Evolutionary conservation across 2,113 vertebrate species (phyloP).

Genomic region (Rutilus rutilus): DNA sequence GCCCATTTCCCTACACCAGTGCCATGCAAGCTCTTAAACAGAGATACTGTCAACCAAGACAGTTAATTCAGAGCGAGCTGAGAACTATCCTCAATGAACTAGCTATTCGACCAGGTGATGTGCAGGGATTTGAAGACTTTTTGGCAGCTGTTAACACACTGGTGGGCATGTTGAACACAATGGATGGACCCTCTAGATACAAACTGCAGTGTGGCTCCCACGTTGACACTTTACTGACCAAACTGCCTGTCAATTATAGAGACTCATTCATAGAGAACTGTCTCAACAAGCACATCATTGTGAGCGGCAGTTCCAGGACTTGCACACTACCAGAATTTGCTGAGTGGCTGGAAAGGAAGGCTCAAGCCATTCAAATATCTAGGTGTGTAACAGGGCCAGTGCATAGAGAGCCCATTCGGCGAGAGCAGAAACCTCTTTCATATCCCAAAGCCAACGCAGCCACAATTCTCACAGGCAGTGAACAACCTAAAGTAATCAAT

Average conservation of each 20-base stretch:
- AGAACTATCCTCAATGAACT: not conserved
- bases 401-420: not conserved
- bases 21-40: conserved; percentile 22
- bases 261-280: not conserved
- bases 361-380: not conserved
- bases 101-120: not conserved
- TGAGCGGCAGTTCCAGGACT: not conserved
- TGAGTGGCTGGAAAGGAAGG: not conserved
- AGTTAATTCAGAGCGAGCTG: conserved; percentile 1
- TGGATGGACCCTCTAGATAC: not conserved
- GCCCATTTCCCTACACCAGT: not conserved
- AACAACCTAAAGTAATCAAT: not conserved
- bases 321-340: not conserved
- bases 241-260: not conserved
- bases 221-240: not conserved
- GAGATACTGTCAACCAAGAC: conserved; percentile 16
- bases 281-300: not conserved
- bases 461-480: not conserved
- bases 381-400: not conserved
- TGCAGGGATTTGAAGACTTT: not conserved
- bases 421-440: not conserved
- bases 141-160: not conserved
- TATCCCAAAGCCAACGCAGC: not conserved
- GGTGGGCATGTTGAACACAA: not conserved
- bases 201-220: not conserved